Base-by-base conservation (phyloP, 35 echinoderm and acorn worm species). In the Diadema setosum region DNA sequence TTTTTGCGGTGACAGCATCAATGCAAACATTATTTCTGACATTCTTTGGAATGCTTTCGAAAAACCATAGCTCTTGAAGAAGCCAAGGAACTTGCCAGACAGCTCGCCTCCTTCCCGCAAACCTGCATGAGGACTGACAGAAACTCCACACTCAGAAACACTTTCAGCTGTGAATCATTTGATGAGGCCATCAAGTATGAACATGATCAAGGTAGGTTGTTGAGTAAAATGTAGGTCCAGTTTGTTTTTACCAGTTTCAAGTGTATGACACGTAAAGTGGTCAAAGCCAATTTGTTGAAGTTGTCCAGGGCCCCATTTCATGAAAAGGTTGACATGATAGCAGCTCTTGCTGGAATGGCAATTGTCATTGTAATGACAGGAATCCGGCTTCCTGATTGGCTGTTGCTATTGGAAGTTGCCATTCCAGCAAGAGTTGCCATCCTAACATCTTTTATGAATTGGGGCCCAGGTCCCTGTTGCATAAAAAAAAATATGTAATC, bases 161-260 rank as follows among this genome's bases (percentile, higher is more conserved):
- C 85, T 0, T 99, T 92, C 55, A 82, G 83, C 31, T 84, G 89
- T 26, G 32, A 90, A 30, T 82, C 85, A 26, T 82, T 92, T n/a
- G 56, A 94, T 15, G 93, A 95, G n/a, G 93, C 96, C 21, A 43
- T 99, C 14, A 65, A 83, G 26, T 99, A 82, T 87, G 96, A 99
- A 50, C 87, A 88, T 86, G 83, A 99, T 25, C 91, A 91, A 61
- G 96, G 96, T 94, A 58, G 81, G 69, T 33, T 65, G 4, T 23
- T 55, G 21, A 55, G 49, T 21, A 55, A 21, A 12, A 16, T 55
- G 21, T 16, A 55, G 49, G 49, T 21, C 5, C 56, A 59, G 29
- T 59, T 18, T 18, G 3, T 26, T 59, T 18, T 59, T 59, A 3
- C 57, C 57, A n/a, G 30, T 60, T 60, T 60, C n/a, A 60, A 5